Evolutionary conservation across 2,113 vertebrate species (phyloP).

Genomic region (Cynocephalus volans): DNA sequence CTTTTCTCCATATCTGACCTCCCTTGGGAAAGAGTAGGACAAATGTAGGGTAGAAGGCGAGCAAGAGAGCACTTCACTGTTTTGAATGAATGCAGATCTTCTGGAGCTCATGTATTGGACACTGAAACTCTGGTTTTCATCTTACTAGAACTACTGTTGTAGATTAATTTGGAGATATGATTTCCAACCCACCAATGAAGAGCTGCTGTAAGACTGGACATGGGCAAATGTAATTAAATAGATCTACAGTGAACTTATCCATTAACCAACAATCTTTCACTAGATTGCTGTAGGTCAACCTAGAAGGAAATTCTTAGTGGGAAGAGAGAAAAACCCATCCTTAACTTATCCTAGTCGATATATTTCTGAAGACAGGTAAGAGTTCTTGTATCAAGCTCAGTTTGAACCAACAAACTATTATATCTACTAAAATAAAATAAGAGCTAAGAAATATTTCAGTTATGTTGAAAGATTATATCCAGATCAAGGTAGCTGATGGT

Average conservation of each 20-base stretch:
- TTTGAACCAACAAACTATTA: constrained; percentile 48
- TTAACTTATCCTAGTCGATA: constrained; percentile 10
- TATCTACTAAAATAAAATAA: constrained; percentile 18
- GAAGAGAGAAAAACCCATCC: neutral
- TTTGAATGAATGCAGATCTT: constrained; percentile 49
- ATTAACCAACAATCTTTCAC: constrained; percentile 1
- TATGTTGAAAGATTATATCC: constrained; percentile 41
- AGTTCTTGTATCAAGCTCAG: neutral
- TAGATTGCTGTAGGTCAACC: neutral
- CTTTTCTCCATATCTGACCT: constrained; percentile 43
- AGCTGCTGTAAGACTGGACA: neutral
- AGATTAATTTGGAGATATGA: constrained; percentile 36
- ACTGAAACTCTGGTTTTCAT: neutral
- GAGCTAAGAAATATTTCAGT: constrained; percentile 43
- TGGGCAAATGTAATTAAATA: neutral
- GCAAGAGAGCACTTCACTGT: neutral
- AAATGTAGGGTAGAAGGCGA: neutral
- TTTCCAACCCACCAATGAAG: neutral
- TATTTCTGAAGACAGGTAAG: constrained; percentile 56
- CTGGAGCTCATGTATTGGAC: neutral
- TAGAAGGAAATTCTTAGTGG: constrained; percentile 12
- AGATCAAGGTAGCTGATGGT: constrained; percentile 26
- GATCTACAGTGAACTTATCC: neutral
- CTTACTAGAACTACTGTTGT: neutral
- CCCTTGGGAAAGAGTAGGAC: neutral